phyloP scores from a whole-genome alignment of 2,113 vertebrate species.

The Agapornis roseicollis region DNA sequence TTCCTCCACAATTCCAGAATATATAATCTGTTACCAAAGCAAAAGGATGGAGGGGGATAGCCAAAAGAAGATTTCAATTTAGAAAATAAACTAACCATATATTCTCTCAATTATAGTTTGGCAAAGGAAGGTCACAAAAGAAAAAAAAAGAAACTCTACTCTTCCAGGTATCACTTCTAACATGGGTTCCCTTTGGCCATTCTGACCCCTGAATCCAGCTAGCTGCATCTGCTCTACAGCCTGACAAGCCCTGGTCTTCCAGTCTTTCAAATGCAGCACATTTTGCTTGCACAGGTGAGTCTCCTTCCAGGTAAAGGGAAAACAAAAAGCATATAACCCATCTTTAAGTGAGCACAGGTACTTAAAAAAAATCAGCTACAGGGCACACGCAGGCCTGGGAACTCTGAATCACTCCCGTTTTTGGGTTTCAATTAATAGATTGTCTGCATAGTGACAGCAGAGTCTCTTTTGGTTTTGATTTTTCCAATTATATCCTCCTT shows the following conservation, averaged over 20 bases:
- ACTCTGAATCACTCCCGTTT: neutral
- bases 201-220: neutral
- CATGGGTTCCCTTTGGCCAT: neutral
- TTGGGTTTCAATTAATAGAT: neutral
- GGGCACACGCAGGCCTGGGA: neutral
- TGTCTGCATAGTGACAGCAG: neutral
- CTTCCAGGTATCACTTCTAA: neutral
- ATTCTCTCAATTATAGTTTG: neutral
- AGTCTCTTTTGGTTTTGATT: neutral
- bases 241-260: neutral
- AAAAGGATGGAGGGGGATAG: neutral
- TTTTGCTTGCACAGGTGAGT: neutral
- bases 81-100: neutral
- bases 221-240: neutral
- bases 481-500: neutral
- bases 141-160: neutral
- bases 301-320: neutral
- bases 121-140: neutral
- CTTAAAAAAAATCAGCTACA: neutral
- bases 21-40: neutral
- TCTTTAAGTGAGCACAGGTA: neutral
- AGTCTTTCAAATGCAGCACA: neutral
- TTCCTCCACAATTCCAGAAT: neutral
- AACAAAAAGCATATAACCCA: rapidly evolving
- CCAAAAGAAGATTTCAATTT: neutral